phyloP scores from a whole-genome alignment of 92 coral and sea anemone genomes.

The Zoanthus gigantus region DNA sequence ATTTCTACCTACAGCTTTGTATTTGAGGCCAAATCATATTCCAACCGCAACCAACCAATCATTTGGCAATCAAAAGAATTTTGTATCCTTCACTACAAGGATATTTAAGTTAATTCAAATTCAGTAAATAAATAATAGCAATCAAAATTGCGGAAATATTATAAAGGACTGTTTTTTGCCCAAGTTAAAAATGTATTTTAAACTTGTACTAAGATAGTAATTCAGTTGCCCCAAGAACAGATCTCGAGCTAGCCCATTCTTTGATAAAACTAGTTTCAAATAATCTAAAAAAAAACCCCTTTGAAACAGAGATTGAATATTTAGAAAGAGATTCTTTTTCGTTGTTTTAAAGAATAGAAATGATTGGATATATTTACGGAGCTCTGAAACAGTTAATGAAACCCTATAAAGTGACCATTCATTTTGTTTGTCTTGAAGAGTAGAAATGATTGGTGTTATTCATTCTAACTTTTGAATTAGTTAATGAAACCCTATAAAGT shows the following conservation, averaged over 20 bases:
- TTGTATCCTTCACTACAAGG: slow-evolving; percentile 10
- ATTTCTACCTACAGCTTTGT: no score
- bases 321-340: background rate
- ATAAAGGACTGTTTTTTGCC: background rate
- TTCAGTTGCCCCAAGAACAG: background rate
- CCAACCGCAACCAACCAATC: background rate
- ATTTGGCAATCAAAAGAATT: background rate
- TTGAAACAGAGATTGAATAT: background rate
- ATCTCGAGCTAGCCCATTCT: background rate
- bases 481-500: no score
- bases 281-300: background rate
- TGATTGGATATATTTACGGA: no score
- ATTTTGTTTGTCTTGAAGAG: no score
- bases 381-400: no score
- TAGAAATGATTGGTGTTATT: no score
- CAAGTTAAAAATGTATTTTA: background rate
- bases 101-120: slow-evolving; percentile 31
- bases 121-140: slow-evolving; percentile 18
- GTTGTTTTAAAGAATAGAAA: no score
- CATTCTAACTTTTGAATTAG: no score
- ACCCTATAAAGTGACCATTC: no score
- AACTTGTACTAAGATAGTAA: background rate
- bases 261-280: background rate
- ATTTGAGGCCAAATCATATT: background rate
- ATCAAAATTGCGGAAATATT: slow-evolving; percentile 3